Base-by-base conservation (phyloP, 2,113 vertebrate genomes). In the Rhinolophus ferrumequinum region DNA sequence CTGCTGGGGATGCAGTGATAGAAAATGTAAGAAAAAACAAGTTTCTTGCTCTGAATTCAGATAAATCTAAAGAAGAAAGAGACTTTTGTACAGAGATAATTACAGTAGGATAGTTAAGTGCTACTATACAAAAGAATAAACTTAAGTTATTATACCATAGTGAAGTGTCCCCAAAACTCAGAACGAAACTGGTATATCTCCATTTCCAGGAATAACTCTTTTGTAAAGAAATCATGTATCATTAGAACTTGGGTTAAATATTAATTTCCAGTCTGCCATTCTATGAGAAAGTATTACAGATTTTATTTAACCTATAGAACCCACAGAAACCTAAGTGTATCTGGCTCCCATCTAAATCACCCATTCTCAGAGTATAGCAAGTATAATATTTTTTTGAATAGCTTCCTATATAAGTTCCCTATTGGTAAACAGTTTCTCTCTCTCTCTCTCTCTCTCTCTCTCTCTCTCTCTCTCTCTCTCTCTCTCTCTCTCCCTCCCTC, bases 161-260 rank as follows among this genome's bases (percentile, higher is more conserved):
- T 73, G 86, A 91, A 67, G 21, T 62, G 2, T 67, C 28, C 44
- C 62, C 47, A 86, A 75, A 88, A 96, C 50, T 92, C 54, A 85
- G 30, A 90, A 56, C n/a, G 28, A 83, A 94, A 67, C 28, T 73
- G n/a, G 3, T 52, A 18, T 33, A 58, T 44, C 70, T 67, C 33
- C 58, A 81, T 77, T 88, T 93, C 47, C 26, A 88, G 35, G 35
- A 85, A 79, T 88, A 67, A 85, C 30, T 90, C 35, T 83, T 26
- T 79, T 73, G 28, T 66, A 81, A 80, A 88, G 75, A 93, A 92
- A 88, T 84, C 47, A 41, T 44, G 1, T n/a, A n/a, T 56, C 50
- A 4, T 66, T 69, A 76, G 60, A 96, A 15, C 2, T 5, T 88
- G 38, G 15, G 12, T 85, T 97, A 93, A 95, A 94, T 82, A 95